Base-by-base conservation (phyloP, 2,113 vertebrate genomes). In the Xiphias gladius region DNA sequence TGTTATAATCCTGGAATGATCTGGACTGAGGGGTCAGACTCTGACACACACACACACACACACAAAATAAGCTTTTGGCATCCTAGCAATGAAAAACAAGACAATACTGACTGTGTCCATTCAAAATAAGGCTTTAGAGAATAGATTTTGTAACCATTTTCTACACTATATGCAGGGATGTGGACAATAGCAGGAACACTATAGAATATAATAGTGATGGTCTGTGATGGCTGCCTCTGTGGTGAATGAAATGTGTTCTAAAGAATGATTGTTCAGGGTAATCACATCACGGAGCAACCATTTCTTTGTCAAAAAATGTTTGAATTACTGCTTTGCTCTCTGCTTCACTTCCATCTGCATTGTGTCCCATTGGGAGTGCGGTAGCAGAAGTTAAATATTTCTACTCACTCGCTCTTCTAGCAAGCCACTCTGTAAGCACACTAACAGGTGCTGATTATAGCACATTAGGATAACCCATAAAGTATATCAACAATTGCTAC, bases 1-100 rank as follows among this genome's bases (percentile, higher is more conserved):
- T 35, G 2, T 86, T 84, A 73, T 87, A 82, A 86, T 86, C 80
- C 79, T 62, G 71, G 69, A 78, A 71, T 73, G 73, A 91, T 84
- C 75, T 79, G 78, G 81, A 69, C 66, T 66, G 24, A 63, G 61
- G 35, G 82, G 76, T 83, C 80, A 61, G 50, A 63, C 54, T 37
- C 50, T 16, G 20, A 78, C 63, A 80, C 46, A 68, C 69, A n/a
- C 76, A 52, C 35, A 43, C 37, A 57, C 52, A 69, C 8, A 57
- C 26, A 46, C 41, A 41, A 41, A 64, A 66, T 22, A 22, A 16
- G 41, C n/a, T 67, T 61, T 63, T 63, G 2, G 24, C 50, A 62
- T 76, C 69, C 37, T 1, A 32, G 50, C 54, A 35, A 3, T 19
- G 1, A 76, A 64, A 76, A 63, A 77, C 48, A 3, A 30, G 39